These are phyloP conservation scores for Crepidodera aurea DNA, from an alignment of 2,888 invertebrate species.

Conservation along the genomic window DNA sequence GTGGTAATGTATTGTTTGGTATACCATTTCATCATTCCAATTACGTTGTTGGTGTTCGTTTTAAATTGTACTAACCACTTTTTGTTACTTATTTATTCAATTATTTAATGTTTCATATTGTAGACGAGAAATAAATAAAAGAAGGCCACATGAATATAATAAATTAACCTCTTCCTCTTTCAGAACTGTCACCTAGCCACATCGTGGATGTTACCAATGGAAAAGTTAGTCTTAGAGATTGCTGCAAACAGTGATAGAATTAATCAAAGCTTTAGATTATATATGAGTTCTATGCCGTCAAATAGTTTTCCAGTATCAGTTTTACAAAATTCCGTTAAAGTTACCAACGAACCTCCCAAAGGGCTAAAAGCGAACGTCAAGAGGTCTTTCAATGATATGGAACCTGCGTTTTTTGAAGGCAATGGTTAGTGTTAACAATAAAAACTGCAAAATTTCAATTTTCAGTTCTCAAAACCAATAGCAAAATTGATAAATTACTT, in stretches of 20 bases:
- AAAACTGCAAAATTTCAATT: too few species aligned
- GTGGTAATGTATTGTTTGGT: too few species aligned
- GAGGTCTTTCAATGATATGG: constrained; percentile 81
- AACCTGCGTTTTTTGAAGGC: constrained; percentile 81
- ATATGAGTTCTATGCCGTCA: constrained; percentile 90
- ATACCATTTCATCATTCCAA: too few species aligned
- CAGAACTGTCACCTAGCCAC: constrained; percentile 93
- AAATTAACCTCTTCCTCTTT: too few species aligned
- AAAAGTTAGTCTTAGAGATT: constrained; percentile 78
- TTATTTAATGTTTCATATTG: too few species aligned
- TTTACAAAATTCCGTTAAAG: constrained; percentile 91
- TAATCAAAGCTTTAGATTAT: constrained; percentile 80
- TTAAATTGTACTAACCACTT: too few species aligned
- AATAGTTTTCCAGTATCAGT: constrained; percentile 87
- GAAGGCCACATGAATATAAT: too few species aligned
- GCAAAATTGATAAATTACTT: too few species aligned
- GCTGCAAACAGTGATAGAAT: constrained; percentile 71
- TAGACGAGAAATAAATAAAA: too few species aligned
- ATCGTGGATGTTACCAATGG: constrained; percentile 90
- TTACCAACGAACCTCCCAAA: constrained; percentile 94
- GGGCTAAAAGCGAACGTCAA: constrained; percentile 89
- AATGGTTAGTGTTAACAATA: constrained; percentile 69
- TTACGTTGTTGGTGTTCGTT: too few species aligned
- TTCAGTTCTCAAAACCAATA: too few species aligned
- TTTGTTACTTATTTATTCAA: too few species aligned